These are phyloP conservation scores for Sthenelais limicola DNA, from an alignment of 2,888 invertebrate genomes.

Conservation along the genomic window DNA sequence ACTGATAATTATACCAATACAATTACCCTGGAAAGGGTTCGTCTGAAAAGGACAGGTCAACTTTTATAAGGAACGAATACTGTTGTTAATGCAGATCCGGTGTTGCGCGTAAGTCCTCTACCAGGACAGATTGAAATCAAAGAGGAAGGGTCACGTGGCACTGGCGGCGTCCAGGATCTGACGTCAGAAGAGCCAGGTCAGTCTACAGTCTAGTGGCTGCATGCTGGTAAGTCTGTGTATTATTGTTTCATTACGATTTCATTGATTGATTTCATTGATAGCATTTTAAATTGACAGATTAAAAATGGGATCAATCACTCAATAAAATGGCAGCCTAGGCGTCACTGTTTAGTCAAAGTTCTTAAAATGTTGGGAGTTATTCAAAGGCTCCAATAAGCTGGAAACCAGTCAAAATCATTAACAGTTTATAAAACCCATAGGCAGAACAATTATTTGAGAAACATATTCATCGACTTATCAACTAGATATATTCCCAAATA, in stretches of 20 bases:
- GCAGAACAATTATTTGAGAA: no score
- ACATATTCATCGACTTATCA: no score
- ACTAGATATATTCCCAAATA: no score
- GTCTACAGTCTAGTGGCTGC: constrained; percentile 20
- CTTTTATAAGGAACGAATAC: no score
- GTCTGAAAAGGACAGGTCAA: no score
- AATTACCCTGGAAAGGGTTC: no score
- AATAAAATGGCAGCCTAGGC: neutral
- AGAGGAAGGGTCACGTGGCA: neutral
- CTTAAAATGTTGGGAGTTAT: no score
- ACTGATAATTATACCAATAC: no score
- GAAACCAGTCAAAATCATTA: no score
- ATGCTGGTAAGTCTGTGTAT: neutral
- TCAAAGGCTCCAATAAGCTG: no score
- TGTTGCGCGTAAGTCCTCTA: constrained; percentile 29
- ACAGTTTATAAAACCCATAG: no score
- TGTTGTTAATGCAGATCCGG: constrained; percentile 5
- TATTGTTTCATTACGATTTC: neutral
- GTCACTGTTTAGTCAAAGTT: no score
- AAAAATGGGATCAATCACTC: neutral
- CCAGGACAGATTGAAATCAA: constrained; percentile 12
- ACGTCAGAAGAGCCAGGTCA: constrained; percentile 17
- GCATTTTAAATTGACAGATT: neutral
- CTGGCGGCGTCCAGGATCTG: constrained; percentile 18
- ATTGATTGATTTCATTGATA: neutral